Evolutionary conservation across 2,113 vertebrate species (phyloP).

Genomic region (Willisornis vidua): DNA sequence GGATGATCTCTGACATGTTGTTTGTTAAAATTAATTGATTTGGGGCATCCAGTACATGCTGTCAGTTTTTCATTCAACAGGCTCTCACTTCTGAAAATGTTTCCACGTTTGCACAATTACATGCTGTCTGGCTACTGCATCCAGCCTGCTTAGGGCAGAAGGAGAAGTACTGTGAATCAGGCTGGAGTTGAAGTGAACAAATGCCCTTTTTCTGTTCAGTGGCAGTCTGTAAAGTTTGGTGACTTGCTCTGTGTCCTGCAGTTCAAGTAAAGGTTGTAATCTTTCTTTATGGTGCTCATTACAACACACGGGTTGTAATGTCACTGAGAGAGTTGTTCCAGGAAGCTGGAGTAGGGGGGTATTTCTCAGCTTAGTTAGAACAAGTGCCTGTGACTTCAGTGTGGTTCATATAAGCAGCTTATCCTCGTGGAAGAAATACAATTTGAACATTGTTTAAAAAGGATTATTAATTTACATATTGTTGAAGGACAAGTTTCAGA

Average conservation of each 20-base stretch:
- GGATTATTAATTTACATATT: conserved; percentile 9
- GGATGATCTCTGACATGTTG: conserved; percentile 37
- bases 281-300: neutral
- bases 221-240: neutral
- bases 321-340: conserved; percentile 19
- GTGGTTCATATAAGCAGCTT: conserved; percentile 41
- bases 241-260: neutral
- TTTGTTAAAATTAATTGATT: conserved; percentile 42
- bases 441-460: neutral
- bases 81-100: neutral
- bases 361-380: conserved; percentile 16
- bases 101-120: neutral
- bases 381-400: neutral
- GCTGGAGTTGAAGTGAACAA: neutral
- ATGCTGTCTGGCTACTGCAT: neutral
- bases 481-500: neutral
- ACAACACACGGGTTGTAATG: neutral
- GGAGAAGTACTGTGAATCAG: neutral
- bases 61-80: neutral
- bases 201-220: neutral
- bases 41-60: neutral
- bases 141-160: neutral
- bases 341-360: neutral
- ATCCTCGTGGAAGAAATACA: neutral
- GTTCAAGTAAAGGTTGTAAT: conserved; percentile 15